Base-by-base conservation (phyloP, 2,113 vertebrate genomes). In the Noctilio leporinus region DNA sequence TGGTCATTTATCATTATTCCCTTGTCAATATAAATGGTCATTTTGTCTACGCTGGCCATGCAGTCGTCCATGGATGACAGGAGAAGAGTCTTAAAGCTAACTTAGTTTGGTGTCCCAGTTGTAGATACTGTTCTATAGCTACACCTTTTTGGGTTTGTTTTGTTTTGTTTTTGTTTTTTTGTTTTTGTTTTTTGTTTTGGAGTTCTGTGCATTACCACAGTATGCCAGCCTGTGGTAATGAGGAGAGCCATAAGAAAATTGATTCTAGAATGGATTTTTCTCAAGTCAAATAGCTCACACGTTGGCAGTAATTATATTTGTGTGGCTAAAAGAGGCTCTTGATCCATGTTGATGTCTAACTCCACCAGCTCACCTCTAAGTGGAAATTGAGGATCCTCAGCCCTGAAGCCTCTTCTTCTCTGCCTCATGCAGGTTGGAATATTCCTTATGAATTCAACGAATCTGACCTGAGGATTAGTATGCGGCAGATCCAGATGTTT, bases 391-490 rank as follows among this genome's bases (percentile, higher is more conserved):
- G 78, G 78, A 62, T 40, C 16, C 26, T 55, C 16, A 11, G 89
- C 53, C 35, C 64, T 53, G 38, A 51, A 65, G 89, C 55, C 73
- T 92, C 57, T 15, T 91, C 45, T 95, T 57, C 88, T 93, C 86
- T 96, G 30, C 62, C 93, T 49, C 16, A 1, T 53, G 86, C 96
- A 99, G 99, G 99, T 59, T 99, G 99, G 99, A 99, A 99, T 96
- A 99, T 99, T 96, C 99, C 99, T 0, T 99, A 99, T 1, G 99
- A 99, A 96, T 99, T 99, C 96, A 99, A 99, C 0, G 99, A 99
- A 93, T 99, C 99, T 22, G 99, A 99, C 95, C 97, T 99, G 78
- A 98, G 98, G 92, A 99, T 99, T 97, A 99, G 99, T 38, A 98
- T 99, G 97, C 98, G 97, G 73, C 99, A 99, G 98, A 99, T 99